Evolutionary conservation across 2,888 invertebrate genomes (phyloP), one percentile per base, ranked within the genome.

Genomic region (Fissipunctia ypsillon): DNA sequence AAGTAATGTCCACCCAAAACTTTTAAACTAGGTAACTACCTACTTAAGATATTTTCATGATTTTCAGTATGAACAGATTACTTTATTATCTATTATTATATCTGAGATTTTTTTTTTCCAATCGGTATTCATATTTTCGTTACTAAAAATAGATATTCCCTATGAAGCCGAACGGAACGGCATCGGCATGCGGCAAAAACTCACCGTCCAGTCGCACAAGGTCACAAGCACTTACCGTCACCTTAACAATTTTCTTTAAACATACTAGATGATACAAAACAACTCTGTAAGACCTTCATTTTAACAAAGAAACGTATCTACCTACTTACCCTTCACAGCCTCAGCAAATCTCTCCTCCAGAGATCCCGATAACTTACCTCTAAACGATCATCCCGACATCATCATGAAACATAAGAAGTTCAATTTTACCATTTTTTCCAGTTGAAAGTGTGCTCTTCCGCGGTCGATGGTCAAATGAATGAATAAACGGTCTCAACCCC

Each of bases 401-500:
- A 78, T 86, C 85, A 87, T 87, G 82, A 84, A 84, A 80, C 80
- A 84, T 81, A 87, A 84, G 83, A 86, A 85, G 83, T 87, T 84
- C 76, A 81, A 72, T 84, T 84, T 85, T 78, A 81, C 81, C 76
- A 80, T 82, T 83, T 72, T 81, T 84, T 74, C 65, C 88, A 84
- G 85, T 87, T 85, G 81, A 84, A 84, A 69, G 78, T 71, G 78
- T 84, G 73, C 78, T 85, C 83, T 81, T 83, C 69, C 69, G 77
- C 83, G 86, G 89, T 89, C 89, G 84, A 86, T 87, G 88, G 85
- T 84, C 88, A 89, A 93, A 92, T 93, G 91, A 89, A 87, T 84
- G 88, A 86, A 85, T 86, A 87, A 87, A 85, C 76, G 75, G 74
- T 76, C 66, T 71, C 72, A 83, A 88, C 81, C 84, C 87, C 74